Evolutionary conservation across 2,888 invertebrate genomes (phyloP), one percentile per base, ranked within the genome.

Genomic region (Diabrotica balteata): DNA sequence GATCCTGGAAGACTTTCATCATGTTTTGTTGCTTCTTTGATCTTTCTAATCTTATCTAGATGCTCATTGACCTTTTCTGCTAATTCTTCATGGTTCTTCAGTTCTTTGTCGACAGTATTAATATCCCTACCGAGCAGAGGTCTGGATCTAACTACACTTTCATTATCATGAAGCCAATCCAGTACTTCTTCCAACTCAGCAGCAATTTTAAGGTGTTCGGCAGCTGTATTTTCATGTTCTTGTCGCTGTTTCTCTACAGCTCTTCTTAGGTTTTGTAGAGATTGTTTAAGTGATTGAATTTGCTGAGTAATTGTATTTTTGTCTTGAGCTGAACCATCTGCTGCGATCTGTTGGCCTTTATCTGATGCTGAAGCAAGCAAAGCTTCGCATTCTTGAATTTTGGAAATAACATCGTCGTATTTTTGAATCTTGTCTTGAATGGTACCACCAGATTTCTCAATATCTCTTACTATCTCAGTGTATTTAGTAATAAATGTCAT

Each of bases 261-360:
- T 78, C 94, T 89, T 80, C 94, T 88, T 5, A 97, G 84, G 66
- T 90, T 90, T 63, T 93, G 89, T 11, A 96, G 84, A 73, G 95
- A 93, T 80, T 94, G 94, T 82, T 95, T 96, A 22, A 97, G 82
- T 0, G 92, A 91, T 78, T 96, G 95, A 32, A 97, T 81, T 76
- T 96, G 92, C 80, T 95, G 94, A 2, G 94, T 95, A 7, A 97
- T 91, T 74, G 91, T 91, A 77, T 96, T 96, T 76, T 93, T 88
- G 77, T 96, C 96, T 17, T 93, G 91, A 0, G 93, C 91, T 4
- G 94, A 92, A 52, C 96, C 95, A 84, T 97, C 96, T 0, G 92
- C 91, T 0, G 95, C 95, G 46, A 97, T 96, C 82, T 95, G 94
- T 79, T 95, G 94, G 0, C 96, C 97, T 81, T 96, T 96, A 79